phyloP scores from a whole-genome alignment of 2,113 vertebrate species.

The Zosterops hypoxanthus region DNA sequence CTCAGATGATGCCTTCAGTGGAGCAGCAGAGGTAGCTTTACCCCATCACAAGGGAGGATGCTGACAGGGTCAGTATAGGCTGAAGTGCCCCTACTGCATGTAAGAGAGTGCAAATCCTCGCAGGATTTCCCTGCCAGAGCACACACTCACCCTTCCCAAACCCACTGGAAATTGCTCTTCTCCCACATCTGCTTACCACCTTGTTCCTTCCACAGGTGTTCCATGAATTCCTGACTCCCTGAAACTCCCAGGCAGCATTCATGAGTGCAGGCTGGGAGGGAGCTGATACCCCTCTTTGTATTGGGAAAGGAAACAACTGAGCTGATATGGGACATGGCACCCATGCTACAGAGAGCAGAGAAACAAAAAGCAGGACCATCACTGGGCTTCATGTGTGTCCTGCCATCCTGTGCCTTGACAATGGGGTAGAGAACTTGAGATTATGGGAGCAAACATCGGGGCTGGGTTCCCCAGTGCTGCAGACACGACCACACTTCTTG shows the following conservation, averaged over 20 bases:
- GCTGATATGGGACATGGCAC: background rate
- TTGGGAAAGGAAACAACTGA: background rate
- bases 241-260: rapidly evolving
- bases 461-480: background rate
- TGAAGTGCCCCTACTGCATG: rapidly evolving
- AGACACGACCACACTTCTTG: background rate
- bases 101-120: background rate
- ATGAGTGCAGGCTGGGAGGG: background rate
- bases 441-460: background rate
- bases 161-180: background rate
- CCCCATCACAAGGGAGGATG: background rate
- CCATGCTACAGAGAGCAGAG: background rate
- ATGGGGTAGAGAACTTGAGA: background rate
- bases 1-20: background rate
- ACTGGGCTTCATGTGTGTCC: rapidly evolving
- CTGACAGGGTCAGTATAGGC: background rate
- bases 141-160: background rate
- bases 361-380: background rate
- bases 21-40: background rate
- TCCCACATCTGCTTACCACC: background rate
- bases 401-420: rapidly evolving
- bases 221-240: rapidly evolving
- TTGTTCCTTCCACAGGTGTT: background rate
- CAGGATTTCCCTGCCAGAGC: background rate
- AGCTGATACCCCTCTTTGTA: background rate